These are phyloP conservation scores for Echeneis naucrates DNA, from an alignment of 2,797 vertebrate species.

Conservation along the genomic window DNA sequence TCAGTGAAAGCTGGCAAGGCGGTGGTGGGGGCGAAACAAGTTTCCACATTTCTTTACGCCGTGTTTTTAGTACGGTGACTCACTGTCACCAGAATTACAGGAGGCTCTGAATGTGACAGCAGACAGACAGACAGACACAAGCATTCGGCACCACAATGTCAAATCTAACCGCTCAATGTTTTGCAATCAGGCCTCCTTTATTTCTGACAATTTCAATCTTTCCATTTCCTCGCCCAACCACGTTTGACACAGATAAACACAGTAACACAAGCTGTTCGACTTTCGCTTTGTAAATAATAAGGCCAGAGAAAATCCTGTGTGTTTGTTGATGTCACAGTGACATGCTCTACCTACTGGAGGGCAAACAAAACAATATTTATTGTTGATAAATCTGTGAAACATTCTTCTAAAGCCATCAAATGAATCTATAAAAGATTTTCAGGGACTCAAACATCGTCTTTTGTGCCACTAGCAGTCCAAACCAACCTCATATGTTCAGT, in stretches of 20 bases:
- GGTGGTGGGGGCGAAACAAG: conserved; percentile 3
- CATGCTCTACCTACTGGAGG: conserved; percentile 20
- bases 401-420: not conserved
- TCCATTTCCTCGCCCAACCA: conserved; percentile 17
- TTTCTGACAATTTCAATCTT: conserved; percentile 28
- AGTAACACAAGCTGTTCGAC: conserved; percentile 10
- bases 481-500: no score
- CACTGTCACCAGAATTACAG: conserved; percentile 64
- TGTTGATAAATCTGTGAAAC: not conserved
- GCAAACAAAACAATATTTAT: no score
- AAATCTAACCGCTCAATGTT: conserved; percentile 56
- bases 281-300: conserved; percentile 41
- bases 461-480: no score
- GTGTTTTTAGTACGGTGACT: conserved; percentile 58
- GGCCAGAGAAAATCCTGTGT: not conserved
- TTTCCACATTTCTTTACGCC: conserved; percentile 61
- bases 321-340: conserved; percentile 30
- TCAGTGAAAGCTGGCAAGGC: not conserved
- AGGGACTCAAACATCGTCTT: no score
- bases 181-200: conserved; percentile 45
- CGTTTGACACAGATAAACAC: conserved; percentile 5
- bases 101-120: conserved; percentile 41
- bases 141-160: conserved; percentile 67
- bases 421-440: not conserved
- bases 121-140: conserved; percentile 24